A percentile compares a stretch with the other conserved stretches of the same genome.
Evolutionary conservation across 2,113 vertebrate genomes (phyloP).

Genomic region (Eurypyga helias): DNA sequence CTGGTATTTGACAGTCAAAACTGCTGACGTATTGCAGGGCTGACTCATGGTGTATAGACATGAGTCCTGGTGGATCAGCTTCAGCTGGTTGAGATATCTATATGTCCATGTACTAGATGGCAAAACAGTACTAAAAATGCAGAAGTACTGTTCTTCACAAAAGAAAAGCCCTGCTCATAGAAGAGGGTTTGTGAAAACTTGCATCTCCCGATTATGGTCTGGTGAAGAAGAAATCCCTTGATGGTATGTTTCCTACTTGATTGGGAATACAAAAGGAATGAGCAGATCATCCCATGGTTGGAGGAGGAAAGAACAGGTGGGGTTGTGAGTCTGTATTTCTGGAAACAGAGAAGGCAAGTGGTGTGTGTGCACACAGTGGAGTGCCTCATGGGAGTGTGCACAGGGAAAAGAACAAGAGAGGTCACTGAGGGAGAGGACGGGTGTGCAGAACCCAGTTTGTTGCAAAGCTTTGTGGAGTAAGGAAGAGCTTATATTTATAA

Average conservation of each 20-base stretch:
- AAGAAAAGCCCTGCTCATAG: neutral
- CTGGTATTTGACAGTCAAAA: neutral
- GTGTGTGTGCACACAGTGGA: accelerated
- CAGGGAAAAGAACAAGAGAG: neutral
- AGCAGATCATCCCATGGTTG: too few species aligned
- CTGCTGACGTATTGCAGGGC: neutral
- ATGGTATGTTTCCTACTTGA: too few species aligned
- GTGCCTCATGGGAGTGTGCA: neutral
- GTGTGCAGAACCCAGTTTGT: accelerated
- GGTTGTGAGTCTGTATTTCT: neutral
- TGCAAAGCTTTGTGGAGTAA: neutral
- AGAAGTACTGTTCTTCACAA: accelerated
- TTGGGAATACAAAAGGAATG: too few species aligned
- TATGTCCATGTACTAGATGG: too few species aligned
- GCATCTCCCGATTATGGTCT: neutral
- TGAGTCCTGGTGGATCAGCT: neutral
- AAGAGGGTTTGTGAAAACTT: neutral
- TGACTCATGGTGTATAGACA: neutral
- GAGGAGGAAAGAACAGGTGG: neutral
- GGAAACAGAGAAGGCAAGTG: neutral
- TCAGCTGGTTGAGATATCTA: too few species aligned
- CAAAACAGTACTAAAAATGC: neutral
- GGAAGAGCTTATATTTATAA: accelerated
- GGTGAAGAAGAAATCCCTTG: neutral
- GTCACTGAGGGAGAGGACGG: neutral